Conservation (phyloP, 2,888 invertebrate species). For the Ectropis crepuscularia region DNA sequence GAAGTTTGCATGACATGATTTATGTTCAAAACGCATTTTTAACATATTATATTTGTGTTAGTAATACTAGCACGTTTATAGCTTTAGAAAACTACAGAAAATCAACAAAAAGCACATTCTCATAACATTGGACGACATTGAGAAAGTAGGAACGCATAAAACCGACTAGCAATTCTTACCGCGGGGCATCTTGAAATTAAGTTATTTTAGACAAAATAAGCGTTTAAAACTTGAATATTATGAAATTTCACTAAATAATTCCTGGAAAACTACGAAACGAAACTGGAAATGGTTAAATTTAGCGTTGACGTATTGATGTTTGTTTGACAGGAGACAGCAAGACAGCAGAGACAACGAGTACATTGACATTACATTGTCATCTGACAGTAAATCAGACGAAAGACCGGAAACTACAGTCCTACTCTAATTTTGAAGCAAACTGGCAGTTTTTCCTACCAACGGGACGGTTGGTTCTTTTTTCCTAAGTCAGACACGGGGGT, state of each 20-base stretch:
- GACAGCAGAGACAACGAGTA: slow-evolving; percentile 46
- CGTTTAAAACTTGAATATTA: background rate
- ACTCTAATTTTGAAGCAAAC: too few relatives aligned
- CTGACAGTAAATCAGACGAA: slow-evolving; percentile 1
- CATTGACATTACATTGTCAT: slow-evolving; percentile 6
- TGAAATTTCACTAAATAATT: slow-evolving; percentile 12
- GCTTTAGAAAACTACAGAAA: background rate
- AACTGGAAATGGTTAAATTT: slow-evolving; percentile 70
- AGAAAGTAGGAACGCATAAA: slow-evolving; percentile 46
- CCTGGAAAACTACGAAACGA: slow-evolving; percentile 40
- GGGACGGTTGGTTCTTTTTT: too few relatives aligned
- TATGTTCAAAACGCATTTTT: too few relatives aligned
- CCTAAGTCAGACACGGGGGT: too few relatives aligned
- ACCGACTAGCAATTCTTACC: slow-evolving; percentile 60
- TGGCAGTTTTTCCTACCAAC: too few relatives aligned
- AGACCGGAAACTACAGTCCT: background rate
- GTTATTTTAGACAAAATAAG: slow-evolving; percentile 26
- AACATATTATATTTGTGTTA: too few relatives aligned
- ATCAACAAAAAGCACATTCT: slow-evolving; percentile 64
- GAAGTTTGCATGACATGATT: too few relatives aligned
- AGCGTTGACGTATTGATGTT: slow-evolving; percentile 69
- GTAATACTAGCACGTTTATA: background rate
- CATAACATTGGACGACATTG: slow-evolving; percentile 78
- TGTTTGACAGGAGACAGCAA: slow-evolving; percentile 34
- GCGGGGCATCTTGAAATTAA: slow-evolving; percentile 71